Evolutionary conservation across 2,113 vertebrate genomes (phyloP).

Genomic region (Caranx ignobilis): DNA sequence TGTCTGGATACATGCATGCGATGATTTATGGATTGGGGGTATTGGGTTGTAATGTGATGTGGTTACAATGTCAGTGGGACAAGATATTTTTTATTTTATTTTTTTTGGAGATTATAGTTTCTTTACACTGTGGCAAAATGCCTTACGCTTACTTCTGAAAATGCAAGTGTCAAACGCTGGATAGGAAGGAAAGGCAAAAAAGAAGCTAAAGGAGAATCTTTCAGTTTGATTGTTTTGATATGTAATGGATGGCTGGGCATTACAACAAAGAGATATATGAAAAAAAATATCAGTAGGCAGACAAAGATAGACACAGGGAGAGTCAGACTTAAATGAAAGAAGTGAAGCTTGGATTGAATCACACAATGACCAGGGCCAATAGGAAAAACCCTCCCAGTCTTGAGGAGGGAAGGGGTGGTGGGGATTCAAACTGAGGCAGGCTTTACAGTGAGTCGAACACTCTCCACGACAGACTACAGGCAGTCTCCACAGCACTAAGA

Average conservation of each 20-base stretch:
- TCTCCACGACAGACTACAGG: constrained; percentile 70
- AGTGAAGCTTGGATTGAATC: constrained; percentile 78
- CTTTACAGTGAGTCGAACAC: constrained; percentile 69
- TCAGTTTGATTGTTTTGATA: constrained; percentile 23
- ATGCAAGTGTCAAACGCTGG: constrained; percentile 49
- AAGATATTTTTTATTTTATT: constrained; percentile 29
- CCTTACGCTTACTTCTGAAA: constrained; percentile 13
- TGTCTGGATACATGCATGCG: constrained; percentile 34
- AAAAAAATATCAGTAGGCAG: constrained; percentile 32
- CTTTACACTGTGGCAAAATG: constrained; percentile 19
- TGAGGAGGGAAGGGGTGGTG: constrained; percentile 80
- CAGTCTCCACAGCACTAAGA: constrained; percentile 56
- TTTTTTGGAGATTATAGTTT: constrained; percentile 44
- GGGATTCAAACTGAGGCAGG: constrained; percentile 78
- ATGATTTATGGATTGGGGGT: constrained; percentile 65
- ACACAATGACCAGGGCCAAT: constrained; percentile 87
- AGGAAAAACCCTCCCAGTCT: constrained; percentile 85
- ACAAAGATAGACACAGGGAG: constrained; percentile 36
- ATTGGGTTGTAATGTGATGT: constrained; percentile 53
- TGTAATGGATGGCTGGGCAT: constrained; percentile 14
- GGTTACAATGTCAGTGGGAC: constrained; percentile 50
- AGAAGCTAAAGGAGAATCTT: constrained; percentile 22
- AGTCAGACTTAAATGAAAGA: constrained; percentile 53
- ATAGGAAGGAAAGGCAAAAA: constrained; percentile 12
- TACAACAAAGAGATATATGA: constrained; percentile 16